Evolutionary conservation across 2,797 vertebrate species (phyloP), one percentile per base, ranked within the genome.

Genomic region (Natrix natrix): DNA sequence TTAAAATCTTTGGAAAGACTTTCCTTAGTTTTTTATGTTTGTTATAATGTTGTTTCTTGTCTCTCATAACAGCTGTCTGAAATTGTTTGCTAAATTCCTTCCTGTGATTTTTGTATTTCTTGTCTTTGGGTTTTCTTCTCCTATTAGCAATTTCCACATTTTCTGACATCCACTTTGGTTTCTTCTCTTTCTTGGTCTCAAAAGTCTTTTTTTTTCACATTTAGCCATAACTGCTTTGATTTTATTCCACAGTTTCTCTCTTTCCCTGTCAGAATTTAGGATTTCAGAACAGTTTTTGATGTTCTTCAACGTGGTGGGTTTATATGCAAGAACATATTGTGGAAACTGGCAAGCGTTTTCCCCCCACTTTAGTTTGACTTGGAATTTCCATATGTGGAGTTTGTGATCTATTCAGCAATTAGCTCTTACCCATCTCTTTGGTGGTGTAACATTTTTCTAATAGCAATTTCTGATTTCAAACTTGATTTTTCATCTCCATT

Each of bases 391-490:
- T 48, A 48, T 48, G 37, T 24, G 20, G 20, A 83, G 20, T 48
- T 83, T 48, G 74, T 24, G 20, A 83, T 48, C 8, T 48, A 24
- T 48, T 48, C 37, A 43, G 17, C 20, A 48, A 24, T 83, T 83
- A 48, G 37, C 37, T 24, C 74, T 12, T 83, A 83, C 4, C 37
- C 74, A 78, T 43, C 32, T 78, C 74, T 78, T 78, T 78, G 37
- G 20, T 43, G 74, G 5, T 48, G 37, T 83, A 48, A 83, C 10
- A 48, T 83, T 37, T 26, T 43, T 37, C 92, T 63, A 14, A 57
- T 60, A 54, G 56, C 20, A 63, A 16, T 91, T 43, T 92, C 88
- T 86, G 43, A 43, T 91, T 91, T 91, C 61, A 83, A 93, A 52
- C 60, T 55, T 8, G 14, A 43, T 69, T 83, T 48, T 7, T 3